These are phyloP conservation scores for Drosophila lowei DNA, from an alignment of 1,140 invertebrate genomes.

Conservation along the genomic window DNA sequence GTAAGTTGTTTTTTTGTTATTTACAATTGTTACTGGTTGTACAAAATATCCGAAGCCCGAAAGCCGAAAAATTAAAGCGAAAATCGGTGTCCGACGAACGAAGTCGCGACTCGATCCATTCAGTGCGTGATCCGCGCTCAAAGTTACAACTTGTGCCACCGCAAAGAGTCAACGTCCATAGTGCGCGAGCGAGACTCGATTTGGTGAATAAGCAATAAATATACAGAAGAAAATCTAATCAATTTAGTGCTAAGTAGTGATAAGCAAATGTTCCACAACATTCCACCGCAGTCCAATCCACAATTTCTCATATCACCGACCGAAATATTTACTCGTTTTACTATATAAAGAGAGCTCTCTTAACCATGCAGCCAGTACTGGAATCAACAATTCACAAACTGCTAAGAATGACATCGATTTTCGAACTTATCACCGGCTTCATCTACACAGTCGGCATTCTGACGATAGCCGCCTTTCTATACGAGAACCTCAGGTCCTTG, in stretches of 20 bases:
- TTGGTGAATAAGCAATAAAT: background rate
- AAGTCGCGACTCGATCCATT: conserved; percentile 39
- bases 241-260: conserved; percentile 18
- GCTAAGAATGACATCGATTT: conserved; percentile 73
- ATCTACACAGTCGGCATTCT: conserved; percentile 83
- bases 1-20: conserved; percentile 4
- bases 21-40: conserved; percentile 46
- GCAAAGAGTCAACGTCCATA: conserved; percentile 25
- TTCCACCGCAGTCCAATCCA: background rate
- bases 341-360: conserved; percentile 32
- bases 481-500: conserved; percentile 84
- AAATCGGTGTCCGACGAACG: conserved; percentile 21
- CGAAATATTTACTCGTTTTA: conserved; percentile 5
- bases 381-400: conserved; percentile 70
- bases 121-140: conserved; percentile 74
- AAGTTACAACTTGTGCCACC: conserved; percentile 58
- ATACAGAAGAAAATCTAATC: background rate
- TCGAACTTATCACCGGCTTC: conserved; percentile 57
- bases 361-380: conserved; percentile 62
- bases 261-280: conserved; percentile 28
- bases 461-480: conserved; percentile 78
- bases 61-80: conserved; percentile 23
- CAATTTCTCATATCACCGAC: conserved; percentile 11
- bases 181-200: conserved; percentile 2
- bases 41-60: conserved; percentile 31